phyloP scores from a whole-genome alignment of 2,888 invertebrate species.

The Platycnemis pennipes region DNA sequence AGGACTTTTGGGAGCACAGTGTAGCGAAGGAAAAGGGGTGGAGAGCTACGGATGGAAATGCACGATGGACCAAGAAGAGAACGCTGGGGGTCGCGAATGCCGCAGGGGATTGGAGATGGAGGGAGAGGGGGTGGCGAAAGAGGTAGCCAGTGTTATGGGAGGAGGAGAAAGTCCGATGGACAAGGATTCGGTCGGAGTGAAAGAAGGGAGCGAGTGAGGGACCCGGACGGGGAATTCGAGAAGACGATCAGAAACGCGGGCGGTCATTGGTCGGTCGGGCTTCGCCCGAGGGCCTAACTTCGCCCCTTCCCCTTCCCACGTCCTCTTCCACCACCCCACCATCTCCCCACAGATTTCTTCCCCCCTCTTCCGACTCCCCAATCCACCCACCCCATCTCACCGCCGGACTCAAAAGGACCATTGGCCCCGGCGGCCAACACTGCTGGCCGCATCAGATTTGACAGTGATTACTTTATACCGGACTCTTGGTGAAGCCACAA shows the following conservation, averaged over 20 bases:
- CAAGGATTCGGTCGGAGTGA: neutral
- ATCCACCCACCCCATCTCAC: neutral
- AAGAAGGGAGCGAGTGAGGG: neutral
- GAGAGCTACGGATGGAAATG: neutral
- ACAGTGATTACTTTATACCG: constrained; percentile 51
- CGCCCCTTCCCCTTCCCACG: neutral
- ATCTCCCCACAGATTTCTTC: neutral
- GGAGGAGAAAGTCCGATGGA: neutral
- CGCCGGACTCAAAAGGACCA: constrained; percentile 15
- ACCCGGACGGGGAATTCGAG: neutral
- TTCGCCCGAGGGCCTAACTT: constrained; percentile 8
- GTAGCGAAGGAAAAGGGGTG: neutral
- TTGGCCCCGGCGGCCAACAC: neutral
- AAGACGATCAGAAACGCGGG: constrained; percentile 35
- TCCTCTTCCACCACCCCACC: neutral
- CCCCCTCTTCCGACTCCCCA: neutral
- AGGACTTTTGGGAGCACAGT: neutral
- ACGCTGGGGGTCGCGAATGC: neutral
- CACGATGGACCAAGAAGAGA: too few species aligned
- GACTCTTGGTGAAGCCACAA: neutral
- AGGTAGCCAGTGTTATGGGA: neutral
- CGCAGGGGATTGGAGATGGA: neutral
- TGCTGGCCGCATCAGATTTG: constrained; percentile 43
- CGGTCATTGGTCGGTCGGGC: constrained; percentile 32
- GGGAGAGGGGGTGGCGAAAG: neutral